A percentile compares a stretch with the other conserved stretches of the same genome.
These are phyloP conservation scores for Eidolon helvum DNA, from an alignment of 2,113 vertebrate genomes.

Conservation along the genomic window DNA sequence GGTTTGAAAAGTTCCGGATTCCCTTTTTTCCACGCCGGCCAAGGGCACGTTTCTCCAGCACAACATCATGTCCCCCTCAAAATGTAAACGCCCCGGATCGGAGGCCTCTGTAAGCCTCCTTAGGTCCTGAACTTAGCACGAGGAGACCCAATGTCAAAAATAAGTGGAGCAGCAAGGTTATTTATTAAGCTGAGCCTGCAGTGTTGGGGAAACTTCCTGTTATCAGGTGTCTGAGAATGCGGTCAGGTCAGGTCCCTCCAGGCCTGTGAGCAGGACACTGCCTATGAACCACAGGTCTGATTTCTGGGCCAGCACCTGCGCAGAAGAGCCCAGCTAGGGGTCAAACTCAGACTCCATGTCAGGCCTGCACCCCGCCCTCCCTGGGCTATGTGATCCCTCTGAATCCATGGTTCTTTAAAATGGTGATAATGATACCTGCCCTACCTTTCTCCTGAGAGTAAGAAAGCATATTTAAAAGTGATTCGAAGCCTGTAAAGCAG, in stretches of 20 bases:
- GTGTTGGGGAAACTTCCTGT: slow-evolving; percentile 21
- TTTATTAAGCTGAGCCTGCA: slow-evolving; percentile 53
- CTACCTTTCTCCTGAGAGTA: background rate
- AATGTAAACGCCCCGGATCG: background rate
- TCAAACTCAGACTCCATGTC: background rate
- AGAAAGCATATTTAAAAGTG: background rate
- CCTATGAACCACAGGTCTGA: background rate
- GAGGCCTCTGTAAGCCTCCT: background rate
- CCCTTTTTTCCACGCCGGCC: slow-evolving; percentile 37
- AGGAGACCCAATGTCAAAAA: slow-evolving; percentile 74
- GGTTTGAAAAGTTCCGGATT: slow-evolving; percentile 33
- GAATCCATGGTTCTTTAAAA: background rate
- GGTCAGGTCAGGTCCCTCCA: background rate
- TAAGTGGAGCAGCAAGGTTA: slow-evolving; percentile 66
- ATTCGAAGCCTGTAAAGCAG: background rate
- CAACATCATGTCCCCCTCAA: background rate
- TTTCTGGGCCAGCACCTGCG: accelerated
- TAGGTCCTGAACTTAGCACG: slow-evolving; percentile 14
- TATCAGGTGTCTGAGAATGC: slow-evolving; percentile 2
- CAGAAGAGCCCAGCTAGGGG: background rate
- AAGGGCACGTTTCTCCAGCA: slow-evolving; percentile 18
- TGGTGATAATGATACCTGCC: background rate
- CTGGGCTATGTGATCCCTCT: background rate
- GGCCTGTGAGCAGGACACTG: background rate
- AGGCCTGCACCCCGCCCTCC: background rate